Evolutionary conservation across 2,113 vertebrate genomes (phyloP), one percentile per base, ranked within the genome.

Genomic region (Isichthys henryi): DNA sequence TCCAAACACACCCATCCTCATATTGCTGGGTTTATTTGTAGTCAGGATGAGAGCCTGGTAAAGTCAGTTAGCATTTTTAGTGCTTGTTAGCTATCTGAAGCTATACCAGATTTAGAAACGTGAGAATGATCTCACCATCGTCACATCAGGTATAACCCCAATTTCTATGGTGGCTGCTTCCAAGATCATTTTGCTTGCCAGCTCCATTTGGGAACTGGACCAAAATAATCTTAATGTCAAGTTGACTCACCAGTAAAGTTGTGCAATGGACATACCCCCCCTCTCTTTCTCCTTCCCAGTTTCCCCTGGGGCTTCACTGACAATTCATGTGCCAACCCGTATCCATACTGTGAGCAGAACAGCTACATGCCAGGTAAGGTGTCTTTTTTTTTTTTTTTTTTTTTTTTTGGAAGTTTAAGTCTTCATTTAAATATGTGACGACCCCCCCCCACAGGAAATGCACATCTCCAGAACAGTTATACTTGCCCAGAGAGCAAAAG

Each of bases 261-360:
- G 43, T 39, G 58, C 31, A 17, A 82, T 48, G 5, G 31, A 49
- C 80, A 1, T 8, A 39, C 48, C 43, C 0, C 89, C 77, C 0
- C 66, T 89, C 58, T 82, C 39, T 87, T 90, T 13, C 27, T 4
- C 88, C 80, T n/a, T 90, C 89, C 13, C 91, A 96, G 95, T 88
- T 96, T 96, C 86, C 93, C 93, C 3, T 96, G 96, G 96, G 95
- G 88, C 53, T 95, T 90, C 86, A 92, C 91, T 91, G 94, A 92
- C 93, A 94, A 89, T 90, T 94, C 95, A 1, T 93, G 94, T 92
- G 93, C 92, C 90, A 92, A 86, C 89, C 92, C 94, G 1, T 96
- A 95, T 91, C 74, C 93, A 48, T 96, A 95, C 92, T 66, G 91
- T 70, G 92, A 94, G 27, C 94, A 93, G 39, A 89, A 70, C 31